Percentiles rank a stretch among this genome's conserved stretches.
Evolutionary conservation across 2,113 vertebrate species (phyloP).

Genomic region (Etheostoma cragini): DNA sequence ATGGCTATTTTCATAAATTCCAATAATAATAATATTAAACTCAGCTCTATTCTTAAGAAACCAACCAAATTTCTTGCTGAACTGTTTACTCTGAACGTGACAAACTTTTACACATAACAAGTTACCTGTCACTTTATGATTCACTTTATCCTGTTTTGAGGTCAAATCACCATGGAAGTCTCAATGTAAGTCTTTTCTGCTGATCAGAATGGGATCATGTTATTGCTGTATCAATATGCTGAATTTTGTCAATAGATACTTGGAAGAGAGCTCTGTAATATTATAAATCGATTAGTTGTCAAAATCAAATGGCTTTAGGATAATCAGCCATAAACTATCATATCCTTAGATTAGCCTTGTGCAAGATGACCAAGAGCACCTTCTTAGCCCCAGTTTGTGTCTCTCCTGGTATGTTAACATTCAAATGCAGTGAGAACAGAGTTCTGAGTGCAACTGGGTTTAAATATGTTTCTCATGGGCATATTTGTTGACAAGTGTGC

Average conservation of each 20-base stretch:
- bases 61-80: background rate
- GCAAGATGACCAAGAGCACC: background rate
- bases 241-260: background rate
- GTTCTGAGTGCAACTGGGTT: background rate
- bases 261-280: background rate
- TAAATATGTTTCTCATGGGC: background rate
- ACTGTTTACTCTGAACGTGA: background rate
- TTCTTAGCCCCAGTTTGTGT: background rate
- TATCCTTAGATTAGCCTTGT: background rate
- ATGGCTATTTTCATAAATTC: accelerated
- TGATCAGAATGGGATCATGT: background rate
- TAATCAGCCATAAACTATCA: background rate
- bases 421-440: background rate
- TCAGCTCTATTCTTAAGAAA: background rate
- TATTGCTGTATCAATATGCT: background rate
- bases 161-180: background rate
- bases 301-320: background rate
- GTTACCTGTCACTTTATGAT: background rate
- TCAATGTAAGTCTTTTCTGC: background rate
- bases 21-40: too few species aligned
- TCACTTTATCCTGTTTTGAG: background rate
- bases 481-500: background rate
- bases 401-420: background rate
- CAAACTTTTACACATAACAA: background rate
- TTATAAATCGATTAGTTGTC: background rate